Evolutionary conservation across 2,888 invertebrate species (phyloP), one percentile per base, ranked within the genome.

Genomic region (Aporophyla nigra): DNA sequence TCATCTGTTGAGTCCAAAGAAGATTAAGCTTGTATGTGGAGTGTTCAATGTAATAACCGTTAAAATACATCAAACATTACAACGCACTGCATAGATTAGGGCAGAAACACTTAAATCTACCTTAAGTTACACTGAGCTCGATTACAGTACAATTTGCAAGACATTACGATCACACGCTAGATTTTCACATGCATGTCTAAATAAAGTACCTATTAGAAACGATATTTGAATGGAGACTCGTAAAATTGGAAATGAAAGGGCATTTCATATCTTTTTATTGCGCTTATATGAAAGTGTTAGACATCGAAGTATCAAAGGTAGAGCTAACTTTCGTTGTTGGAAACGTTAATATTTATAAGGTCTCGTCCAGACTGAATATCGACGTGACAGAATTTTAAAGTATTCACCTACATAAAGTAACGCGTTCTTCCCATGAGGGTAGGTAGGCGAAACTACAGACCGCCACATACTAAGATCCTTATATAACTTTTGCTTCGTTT

Each of bases 101-200:
- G 27, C 2, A 59, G 10, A 10, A 61, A 59, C 14, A 49, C 46
- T 79, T 79, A 54, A 24, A 53, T n/a, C 27, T 71, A 79, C 14
- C n/a, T 54, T 16, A 61, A 49, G 27, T 27, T 78, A 71, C 24
- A 49, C 59, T 71, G 58, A 78, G 71, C 53, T 71, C 27, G 24
- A 51, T 12, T 27, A 43, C 24, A 65, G 46, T 63, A 63, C 1
- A 19, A 19, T 51, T 75, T n/a, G 56, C 9, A 19, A 43, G 10
- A 16, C 3, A 21, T 24, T 1, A 59, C 2, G 7, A 46, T 40
- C 33, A 58, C 53, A 53, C 53, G 27, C 5, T 65, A 54, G n/a
- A 77, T n/a, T 54, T 61, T 77, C 59, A 76, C 24, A 77, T 49
- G 24, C 21, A 16, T 9, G 16, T 40, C 14, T 2, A 14, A 33